Percentiles rank a stretch among this genome's conserved stretches.
Conservation (phyloP, 2,797 vertebrate genomes). For the Rhincodon typus region DNA sequence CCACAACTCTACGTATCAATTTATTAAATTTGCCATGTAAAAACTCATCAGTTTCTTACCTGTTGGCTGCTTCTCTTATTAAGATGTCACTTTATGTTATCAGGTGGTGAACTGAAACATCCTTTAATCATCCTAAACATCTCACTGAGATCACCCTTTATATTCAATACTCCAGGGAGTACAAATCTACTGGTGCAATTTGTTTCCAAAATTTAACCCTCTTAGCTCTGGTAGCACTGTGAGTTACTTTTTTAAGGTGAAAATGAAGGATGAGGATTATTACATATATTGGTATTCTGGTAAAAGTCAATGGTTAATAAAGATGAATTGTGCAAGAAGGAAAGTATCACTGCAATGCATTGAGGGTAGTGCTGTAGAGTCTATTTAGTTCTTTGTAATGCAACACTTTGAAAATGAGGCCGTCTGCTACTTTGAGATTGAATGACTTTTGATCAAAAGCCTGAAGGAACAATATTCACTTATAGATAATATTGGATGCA, state of each 20-base stretch:
- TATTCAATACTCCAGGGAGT: not conserved
- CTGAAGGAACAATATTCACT: constrained; percentile 1
- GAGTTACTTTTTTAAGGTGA: not conserved
- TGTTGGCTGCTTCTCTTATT: not conserved
- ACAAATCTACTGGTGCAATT: not conserved
- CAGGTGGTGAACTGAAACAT: not conserved
- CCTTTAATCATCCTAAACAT: not conserved
- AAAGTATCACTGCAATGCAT: not conserved
- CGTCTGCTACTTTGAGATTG: not conserved
- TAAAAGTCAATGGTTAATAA: not conserved
- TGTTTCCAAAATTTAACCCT: not conserved
- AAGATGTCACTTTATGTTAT: not conserved
- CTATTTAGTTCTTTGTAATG: not conserved
- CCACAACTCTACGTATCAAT: too few relatives aligned
- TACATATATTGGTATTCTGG: not conserved
- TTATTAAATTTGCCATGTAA: too few relatives aligned
- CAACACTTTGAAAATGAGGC: not conserved
- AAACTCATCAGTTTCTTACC: not conserved
- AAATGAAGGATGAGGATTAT: not conserved
- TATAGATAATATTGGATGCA: not conserved
- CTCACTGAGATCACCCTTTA: not conserved
- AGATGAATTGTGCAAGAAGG: not conserved
- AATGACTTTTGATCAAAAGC: not conserved
- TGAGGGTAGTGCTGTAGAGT: not conserved
- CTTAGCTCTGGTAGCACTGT: not conserved